A percentile compares a stretch with the other conserved stretches of the same genome.
Evolutionary conservation across 2,797 vertebrate genomes (phyloP).

Genomic region (Gymnothorax javanicus): DNA sequence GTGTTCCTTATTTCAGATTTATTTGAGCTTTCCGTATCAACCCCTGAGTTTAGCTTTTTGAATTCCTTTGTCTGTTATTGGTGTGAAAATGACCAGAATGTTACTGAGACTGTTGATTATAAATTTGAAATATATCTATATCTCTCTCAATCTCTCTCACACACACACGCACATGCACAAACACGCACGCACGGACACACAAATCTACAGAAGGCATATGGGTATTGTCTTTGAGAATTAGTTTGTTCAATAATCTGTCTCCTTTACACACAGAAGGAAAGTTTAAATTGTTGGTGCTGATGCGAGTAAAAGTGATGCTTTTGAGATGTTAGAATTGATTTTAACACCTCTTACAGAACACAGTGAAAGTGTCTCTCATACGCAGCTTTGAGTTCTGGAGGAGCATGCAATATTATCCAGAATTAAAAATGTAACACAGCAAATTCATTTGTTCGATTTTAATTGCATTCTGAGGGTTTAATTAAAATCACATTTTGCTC

Average conservation of each 20-base stretch:
- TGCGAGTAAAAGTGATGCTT: background rate
- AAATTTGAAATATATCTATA: too few species aligned
- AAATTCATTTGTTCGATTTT: slow-evolving; percentile 3
- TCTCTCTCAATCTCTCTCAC: too few species aligned
- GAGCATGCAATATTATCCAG: background rate
- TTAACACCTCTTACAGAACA: slow-evolving; percentile 1
- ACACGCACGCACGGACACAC: background rate
- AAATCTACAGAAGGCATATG: background rate
- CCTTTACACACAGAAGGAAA: background rate
- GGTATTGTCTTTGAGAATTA: slow-evolving; percentile 22
- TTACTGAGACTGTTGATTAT: too few species aligned
- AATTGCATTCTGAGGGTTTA: slow-evolving; percentile 14
- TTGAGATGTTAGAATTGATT: slow-evolving; percentile 14
- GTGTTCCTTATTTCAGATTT: too few species aligned
- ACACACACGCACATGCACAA: background rate
- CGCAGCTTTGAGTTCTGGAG: slow-evolving; percentile 15
- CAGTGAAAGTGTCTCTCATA: slow-evolving; percentile 18
- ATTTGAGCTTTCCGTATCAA: too few species aligned
- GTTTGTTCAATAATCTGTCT: slow-evolving; percentile 1
- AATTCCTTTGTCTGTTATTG: too few species aligned
- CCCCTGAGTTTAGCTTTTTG: too few species aligned
- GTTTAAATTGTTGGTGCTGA: background rate
- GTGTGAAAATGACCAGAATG: too few species aligned
- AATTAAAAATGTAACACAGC: background rate
- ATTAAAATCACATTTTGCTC: slow-evolving; percentile 12